A percentile compares a stretch with the other conserved stretches of the same genome.
These are phyloP conservation scores for Pantala flavescens DNA, from an alignment of 1,140 invertebrate genomes.

Conservation along the genomic window DNA sequence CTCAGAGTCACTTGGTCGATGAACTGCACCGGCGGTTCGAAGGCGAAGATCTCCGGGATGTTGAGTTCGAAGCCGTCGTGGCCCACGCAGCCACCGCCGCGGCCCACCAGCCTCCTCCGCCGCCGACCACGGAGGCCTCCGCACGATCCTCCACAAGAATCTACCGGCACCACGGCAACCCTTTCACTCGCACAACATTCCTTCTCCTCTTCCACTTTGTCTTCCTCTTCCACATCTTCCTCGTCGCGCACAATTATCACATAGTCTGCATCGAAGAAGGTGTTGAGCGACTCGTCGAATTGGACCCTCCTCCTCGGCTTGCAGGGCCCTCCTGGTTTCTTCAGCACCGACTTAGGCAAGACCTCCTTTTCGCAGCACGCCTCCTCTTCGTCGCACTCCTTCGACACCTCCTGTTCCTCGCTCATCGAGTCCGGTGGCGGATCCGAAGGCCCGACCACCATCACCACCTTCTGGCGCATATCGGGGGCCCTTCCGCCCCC, in stretches of 20 bases:
- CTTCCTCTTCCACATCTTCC: conserved; percentile 51
- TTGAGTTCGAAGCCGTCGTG: conserved; percentile 23
- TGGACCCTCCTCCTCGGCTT: conserved; percentile 61
- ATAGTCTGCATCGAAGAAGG: conserved; percentile 79
- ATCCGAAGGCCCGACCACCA: not conserved
- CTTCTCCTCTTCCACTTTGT: not conserved
- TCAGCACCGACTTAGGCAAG: conserved; percentile 45
- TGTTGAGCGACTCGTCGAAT: conserved; percentile 73
- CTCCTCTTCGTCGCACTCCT: conserved; percentile 27
- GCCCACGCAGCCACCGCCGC: conserved; percentile 14
- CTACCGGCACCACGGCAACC: conserved; percentile 23
- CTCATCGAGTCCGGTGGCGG: not conserved
- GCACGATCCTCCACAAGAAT: conserved; percentile 19
- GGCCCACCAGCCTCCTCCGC: not conserved
- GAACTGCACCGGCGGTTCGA: conserved; percentile 47
- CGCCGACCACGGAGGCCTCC: conserved; percentile 22
- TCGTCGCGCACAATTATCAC: conserved; percentile 73
- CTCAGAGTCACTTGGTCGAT: conserved; percentile 68
- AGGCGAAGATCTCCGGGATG: conserved; percentile 27
- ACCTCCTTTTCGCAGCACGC: conserved; percentile 29
- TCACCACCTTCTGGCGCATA: conserved; percentile 11
- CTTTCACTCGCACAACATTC: conserved; percentile 31
- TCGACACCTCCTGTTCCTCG: not conserved
- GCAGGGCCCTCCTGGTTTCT: conserved; percentile 32
- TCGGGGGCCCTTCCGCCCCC: not conserved